Conservation (phyloP, 1,140 invertebrate genomes). For the Campoletis sonorensis region DNA sequence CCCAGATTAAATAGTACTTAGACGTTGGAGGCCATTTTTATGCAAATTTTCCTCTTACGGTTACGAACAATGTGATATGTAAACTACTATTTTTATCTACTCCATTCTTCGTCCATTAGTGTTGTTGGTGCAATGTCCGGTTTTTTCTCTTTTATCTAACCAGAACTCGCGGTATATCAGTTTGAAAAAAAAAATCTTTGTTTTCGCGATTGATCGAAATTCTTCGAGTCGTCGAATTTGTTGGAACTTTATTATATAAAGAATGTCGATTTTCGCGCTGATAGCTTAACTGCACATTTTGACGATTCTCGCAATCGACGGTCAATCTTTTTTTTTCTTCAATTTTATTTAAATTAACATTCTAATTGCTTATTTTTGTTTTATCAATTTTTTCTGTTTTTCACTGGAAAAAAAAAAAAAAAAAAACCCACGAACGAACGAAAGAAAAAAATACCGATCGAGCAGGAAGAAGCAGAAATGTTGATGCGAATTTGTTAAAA, state of each 20-base stretch:
- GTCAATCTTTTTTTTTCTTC: no score
- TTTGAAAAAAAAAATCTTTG: no score
- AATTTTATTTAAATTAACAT: neutral
- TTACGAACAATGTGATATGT: slow-evolving; percentile 54
- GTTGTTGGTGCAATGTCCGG: slow-evolving; percentile 16
- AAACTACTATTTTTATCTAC: slow-evolving; percentile 51
- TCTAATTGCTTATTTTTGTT: neutral
- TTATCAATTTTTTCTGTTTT: slow-evolving; percentile 16
- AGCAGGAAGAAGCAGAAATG: slow-evolving; percentile 58
- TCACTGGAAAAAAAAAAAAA: slow-evolving; percentile 38
- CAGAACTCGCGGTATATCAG: neutral
- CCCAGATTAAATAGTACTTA: slow-evolving; percentile 48
- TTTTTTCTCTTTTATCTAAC: slow-evolving; percentile 29
- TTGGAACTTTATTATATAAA: no score
- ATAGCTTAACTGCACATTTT: no score
- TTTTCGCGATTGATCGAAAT: neutral
- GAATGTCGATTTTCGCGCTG: no score
- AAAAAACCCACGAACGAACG: slow-evolving; percentile 34
- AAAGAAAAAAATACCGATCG: slow-evolving; percentile 64
- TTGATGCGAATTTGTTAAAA: slow-evolving; percentile 70
- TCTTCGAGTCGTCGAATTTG: slow-evolving; percentile 1
- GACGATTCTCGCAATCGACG: no score
- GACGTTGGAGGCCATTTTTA: slow-evolving; percentile 22
- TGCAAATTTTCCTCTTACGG: slow-evolving; percentile 47
- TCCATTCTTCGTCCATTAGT: slow-evolving; percentile 41